Base-by-base conservation (phyloP, 2,888 invertebrate genomes). In the Terebella lapidaria region DNA sequence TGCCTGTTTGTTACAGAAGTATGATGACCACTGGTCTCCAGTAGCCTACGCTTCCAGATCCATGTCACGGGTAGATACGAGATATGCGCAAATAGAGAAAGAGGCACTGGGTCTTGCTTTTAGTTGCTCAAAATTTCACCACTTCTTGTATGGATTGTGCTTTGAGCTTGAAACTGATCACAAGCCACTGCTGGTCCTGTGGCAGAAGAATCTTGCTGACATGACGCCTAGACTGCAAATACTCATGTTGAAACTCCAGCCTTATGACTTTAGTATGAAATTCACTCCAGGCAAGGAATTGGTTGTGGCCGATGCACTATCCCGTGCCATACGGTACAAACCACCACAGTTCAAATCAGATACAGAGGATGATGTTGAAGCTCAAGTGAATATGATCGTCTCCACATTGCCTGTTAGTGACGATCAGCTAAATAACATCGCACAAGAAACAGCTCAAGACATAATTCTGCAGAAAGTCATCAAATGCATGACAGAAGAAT, bases 1-100 rank as follows among this genome's bases (percentile, higher is more conserved):
- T 10, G 49, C 20, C 15, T 5, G 15, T 10, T 18, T 49, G 20
- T 22, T 20, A 5, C 49, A 49, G 15, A 49, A 20, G 20, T 49
- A 49, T 49, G 49, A 49, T 49, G 15, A 10, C 22, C 5, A 49
- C 5, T 49, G 49, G 49, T 5, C 49, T 18, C 49, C 49, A 18
- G 49, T 49, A 49, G 49, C 49, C 5, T 49, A 49, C 20, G 20
- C 49, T 20, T 10, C 49, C 15, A 49, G 15, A 49, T 10, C n/a
- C 49, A 49, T 49, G 22, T 18, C 49, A 5, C 18, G 20, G 20
- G 5, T 22, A 18, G 49, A 49, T 18, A 10, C 15, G 20, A 10
- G 49, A 18, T 49, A 49, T 49, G 49, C 15, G 5, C 49, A 49
- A 49, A 49, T 20, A 18, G 49, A 49, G 22, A 49, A 49, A 49